phyloP scores from a whole-genome alignment of 1,140 invertebrate species.

The Brevipalpus yothersi region DNA sequence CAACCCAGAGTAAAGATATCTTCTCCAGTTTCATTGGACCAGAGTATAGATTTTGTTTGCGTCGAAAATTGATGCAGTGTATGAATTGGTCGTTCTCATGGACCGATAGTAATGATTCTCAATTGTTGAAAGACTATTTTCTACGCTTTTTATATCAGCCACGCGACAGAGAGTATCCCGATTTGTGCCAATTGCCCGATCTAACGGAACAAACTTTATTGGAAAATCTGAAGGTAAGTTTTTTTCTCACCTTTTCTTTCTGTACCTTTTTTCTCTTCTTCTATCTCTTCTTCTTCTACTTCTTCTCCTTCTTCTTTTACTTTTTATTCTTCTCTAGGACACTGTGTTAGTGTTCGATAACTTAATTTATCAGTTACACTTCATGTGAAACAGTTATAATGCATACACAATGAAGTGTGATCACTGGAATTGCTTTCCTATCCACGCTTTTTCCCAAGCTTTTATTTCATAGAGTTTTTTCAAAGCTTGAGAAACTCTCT shows the following conservation, averaged over 20 bases:
- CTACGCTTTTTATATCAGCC: slow-evolving; percentile 71
- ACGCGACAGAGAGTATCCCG: slow-evolving; percentile 61
- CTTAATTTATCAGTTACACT: too few relatives aligned
- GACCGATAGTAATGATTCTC: slow-evolving; percentile 39
- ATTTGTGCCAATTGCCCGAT: slow-evolving; percentile 79
- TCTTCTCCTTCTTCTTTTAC: neutral
- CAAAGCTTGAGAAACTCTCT: too few relatives aligned
- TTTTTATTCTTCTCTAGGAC: neutral
- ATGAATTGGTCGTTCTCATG: slow-evolving; percentile 15
- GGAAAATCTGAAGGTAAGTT: slow-evolving; percentile 43
- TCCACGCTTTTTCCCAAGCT: too few relatives aligned
- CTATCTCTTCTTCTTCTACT: neutral
- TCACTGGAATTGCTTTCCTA: too few relatives aligned
- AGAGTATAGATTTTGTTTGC: slow-evolving; percentile 42
- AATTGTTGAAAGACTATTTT: slow-evolving; percentile 67
- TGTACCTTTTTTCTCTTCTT: neutral
- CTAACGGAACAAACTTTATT: slow-evolving; percentile 75
- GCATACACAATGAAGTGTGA: too few relatives aligned
- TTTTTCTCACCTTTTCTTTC: neutral
- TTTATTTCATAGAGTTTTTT: too few relatives aligned
- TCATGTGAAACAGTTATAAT: too few relatives aligned
- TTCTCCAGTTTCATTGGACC: slow-evolving; percentile 2
- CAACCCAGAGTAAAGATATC: slow-evolving; percentile 5
- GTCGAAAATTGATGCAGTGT: slow-evolving; percentile 36
- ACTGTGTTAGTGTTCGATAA: too few relatives aligned